Conservation (phyloP, 1,140 invertebrate genomes). For the Meloidogyne exigua region DNA sequence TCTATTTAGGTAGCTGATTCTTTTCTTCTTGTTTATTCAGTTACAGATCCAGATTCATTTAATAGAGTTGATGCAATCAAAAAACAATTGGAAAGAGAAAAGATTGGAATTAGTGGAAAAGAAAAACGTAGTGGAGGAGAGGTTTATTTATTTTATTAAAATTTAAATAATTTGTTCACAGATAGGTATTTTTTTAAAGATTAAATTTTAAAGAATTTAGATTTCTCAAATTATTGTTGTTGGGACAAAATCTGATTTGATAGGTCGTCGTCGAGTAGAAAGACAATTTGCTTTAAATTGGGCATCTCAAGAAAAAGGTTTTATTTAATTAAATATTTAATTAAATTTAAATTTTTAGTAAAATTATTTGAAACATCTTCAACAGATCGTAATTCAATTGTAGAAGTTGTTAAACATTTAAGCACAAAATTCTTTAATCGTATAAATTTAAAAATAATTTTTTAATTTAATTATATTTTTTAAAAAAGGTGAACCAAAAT, state of each 20-base stretch:
- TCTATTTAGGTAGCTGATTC: slow-evolving; percentile 61
- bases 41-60: slow-evolving; percentile 57
- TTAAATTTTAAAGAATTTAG: neutral
- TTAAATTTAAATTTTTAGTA: slow-evolving; percentile 27
- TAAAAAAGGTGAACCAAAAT: slow-evolving; percentile 63
- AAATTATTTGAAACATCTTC: slow-evolving; percentile 41
- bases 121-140: slow-evolving; percentile 45
- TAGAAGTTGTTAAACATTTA: slow-evolving; percentile 59
- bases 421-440: slow-evolving; percentile 53
- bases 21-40: slow-evolving; percentile 58
- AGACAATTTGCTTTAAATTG: slow-evolving; percentile 51
- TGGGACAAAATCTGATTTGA: slow-evolving; percentile 51
- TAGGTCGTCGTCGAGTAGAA: slow-evolving; percentile 47
- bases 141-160: slow-evolving; percentile 3
- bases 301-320: slow-evolving; percentile 53
- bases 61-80: slow-evolving; percentile 56
- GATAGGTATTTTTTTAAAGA: neutral
- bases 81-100: slow-evolving; percentile 56
- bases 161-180: neutral
- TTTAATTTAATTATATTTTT: slow-evolving; percentile 16
- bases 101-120: slow-evolving; percentile 53
- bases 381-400: slow-evolving; percentile 40
- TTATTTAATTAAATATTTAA: neutral
- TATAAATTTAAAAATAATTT: slow-evolving; percentile 9
- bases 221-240: slow-evolving; percentile 56